phyloP scores from a whole-genome alignment of 2,113 vertebrate species.

The Epinephelus fuscoguttatus region DNA sequence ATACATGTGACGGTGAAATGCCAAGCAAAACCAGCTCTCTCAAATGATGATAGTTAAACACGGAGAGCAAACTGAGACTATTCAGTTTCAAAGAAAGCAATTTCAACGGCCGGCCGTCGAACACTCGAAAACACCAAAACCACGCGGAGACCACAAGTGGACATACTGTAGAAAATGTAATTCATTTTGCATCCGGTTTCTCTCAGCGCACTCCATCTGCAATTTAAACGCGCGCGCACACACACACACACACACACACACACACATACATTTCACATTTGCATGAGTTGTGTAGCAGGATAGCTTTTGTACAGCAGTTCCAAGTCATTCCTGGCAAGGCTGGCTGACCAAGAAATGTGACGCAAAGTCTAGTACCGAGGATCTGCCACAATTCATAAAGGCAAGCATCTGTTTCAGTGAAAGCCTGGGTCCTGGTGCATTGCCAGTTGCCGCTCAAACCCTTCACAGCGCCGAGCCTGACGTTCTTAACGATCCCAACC shows the following conservation, averaged over 20 bases:
- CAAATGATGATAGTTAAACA: constrained; percentile 4
- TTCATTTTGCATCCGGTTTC: constrained; percentile 55
- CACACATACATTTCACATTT: constrained; percentile 4
- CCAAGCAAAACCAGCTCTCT: constrained; percentile 44
- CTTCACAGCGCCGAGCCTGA: constrained; percentile 7
- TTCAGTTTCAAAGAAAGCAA: constrained; percentile 51
- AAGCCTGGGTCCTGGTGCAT: constrained; percentile 37
- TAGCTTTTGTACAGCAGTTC: constrained; percentile 15
- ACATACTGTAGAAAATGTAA: constrained; percentile 19
- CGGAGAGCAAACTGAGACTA: constrained; percentile 30
- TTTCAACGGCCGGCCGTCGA: constrained; percentile 38
- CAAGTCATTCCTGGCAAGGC: constrained; percentile 68
- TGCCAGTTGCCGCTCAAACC: constrained; percentile 51
- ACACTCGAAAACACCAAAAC: constrained; percentile 41
- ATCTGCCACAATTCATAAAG: constrained; percentile 66
- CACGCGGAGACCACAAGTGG: constrained; percentile 40
- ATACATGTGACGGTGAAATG: constrained; percentile 38
- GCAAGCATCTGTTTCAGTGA: constrained; percentile 60
- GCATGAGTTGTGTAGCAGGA: constrained; percentile 28
- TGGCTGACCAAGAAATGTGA: constrained; percentile 61
- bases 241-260: not conserved
- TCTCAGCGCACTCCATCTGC: constrained; percentile 13
- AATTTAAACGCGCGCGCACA: not conserved
- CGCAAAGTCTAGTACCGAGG: constrained; percentile 62
- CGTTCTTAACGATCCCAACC: constrained; percentile 40